Evolutionary conservation across 2,113 vertebrate species (phyloP), one percentile per base, ranked within the genome.

Genomic region (Egretta garzetta): DNA sequence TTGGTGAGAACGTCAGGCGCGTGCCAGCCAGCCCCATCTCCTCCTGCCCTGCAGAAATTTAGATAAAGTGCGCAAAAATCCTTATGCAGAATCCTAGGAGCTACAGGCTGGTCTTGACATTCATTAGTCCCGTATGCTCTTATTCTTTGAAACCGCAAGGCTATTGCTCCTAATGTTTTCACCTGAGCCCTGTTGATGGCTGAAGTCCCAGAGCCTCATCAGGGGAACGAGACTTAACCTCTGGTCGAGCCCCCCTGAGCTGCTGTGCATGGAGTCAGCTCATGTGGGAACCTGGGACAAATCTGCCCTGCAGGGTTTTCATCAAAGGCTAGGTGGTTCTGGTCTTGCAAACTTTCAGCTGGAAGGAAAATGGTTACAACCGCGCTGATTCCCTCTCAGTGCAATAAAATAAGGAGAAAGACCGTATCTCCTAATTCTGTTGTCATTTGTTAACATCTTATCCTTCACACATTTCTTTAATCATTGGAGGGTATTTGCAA

Each of bases 401-500:
- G 63, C 70, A 92, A 33, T 59, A 63, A 47, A 80, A 37, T 4
- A 18, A 63, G 56, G 62, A 93, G 81, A 84, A 88, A 77, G 80
- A 79, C 30, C 19, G 0, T 47, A 37, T 88, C 84, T 91, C 35
- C 68, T 41, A 88, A 35, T 90, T 92, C 63, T 59, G 68, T 49
- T 93, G 74, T 94, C 74, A 86, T 80, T 72, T 0, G 2, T 95
- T 95, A 87, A 76, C 67, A 79, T 96, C 95, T 94, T 83, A 94
- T 96, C 95, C 91, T 88, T 96, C 93, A 82, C 76, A 75, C 75
- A 43, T 92, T 98, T 94, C 95, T 97, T 97, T 98, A 98, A 97
- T 98, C 97, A 96, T 74, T 89, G 92, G 97, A 96, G 98, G 84
- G 71, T 92, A 95, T 97, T 97, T 97, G 94, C 93, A 96, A 97